Evolutionary conservation across 2,888 invertebrate species (phyloP), one percentile per base, ranked within the genome.

Genomic region (Phalangium opilio): DNA sequence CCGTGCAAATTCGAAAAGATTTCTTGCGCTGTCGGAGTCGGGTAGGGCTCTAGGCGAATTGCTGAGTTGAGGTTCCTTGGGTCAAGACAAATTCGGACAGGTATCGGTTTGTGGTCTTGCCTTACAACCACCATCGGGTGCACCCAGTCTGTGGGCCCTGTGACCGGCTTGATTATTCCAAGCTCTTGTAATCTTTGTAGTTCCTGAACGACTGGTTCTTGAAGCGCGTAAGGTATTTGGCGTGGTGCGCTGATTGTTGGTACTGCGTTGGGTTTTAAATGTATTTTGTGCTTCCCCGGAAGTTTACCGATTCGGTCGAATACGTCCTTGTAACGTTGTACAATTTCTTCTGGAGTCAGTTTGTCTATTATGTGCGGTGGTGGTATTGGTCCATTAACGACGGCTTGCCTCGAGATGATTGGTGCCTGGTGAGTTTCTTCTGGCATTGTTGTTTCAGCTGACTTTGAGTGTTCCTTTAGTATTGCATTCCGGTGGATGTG

Each of bases 71-170:
- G 17, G 7, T 35, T 36, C 38, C 47, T 41, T 8, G 47, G 47
- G 27, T 50, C 47, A 2, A 50, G 12, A 17, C 46, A 50, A n/a
- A 47, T 47, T n/a, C 47, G 33, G 2, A 50, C n/a, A 11, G 40
- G 36, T 10, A 38, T 49, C 7, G 44, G 42, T 27, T 27, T 27
- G 27, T 27, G 27, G 5, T 27, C 27, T 27, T 27, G 27, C 27
- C 27, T 4, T 14, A 50, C 36, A n/a, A 50, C 47, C 12, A 47
- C 47, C 20, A 44, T 50, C 10, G 15, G 36, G 33, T 20, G 33
- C 2, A 39, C 36, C 32, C 36, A 45, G 14, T 49, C 41, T 4
- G 45, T 45, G 19, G 15, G 21, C 42, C 35, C 32, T n/a, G 38
- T 7, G 8, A 40, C 41, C 39, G 38, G 18, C 10, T 27, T 42